Evolutionary conservation across 2,797 vertebrate species (phyloP), one percentile per base, ranked within the genome.

Genomic region (Coregonus sp.): DNA sequence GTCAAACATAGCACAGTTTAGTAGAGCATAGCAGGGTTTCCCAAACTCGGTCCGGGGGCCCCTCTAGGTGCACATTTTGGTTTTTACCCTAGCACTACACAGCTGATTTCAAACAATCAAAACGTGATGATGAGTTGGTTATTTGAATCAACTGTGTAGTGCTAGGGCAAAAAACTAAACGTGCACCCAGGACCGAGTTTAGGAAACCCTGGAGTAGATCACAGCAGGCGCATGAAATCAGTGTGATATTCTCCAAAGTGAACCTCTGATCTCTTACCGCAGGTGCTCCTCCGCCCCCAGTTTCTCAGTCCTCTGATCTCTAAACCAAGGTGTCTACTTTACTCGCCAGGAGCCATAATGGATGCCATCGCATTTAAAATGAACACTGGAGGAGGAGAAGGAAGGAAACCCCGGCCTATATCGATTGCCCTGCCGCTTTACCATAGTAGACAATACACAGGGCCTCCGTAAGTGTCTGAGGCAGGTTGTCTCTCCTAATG

Each of bases 401-500:
- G 74, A 83, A 82, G 47, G 75, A 84, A 82, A 84, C 6, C 81
- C 84, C 3, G 2, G 40, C 40, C 40, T 47, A 47, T 89, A 94
- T 93, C 80, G 90, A 93, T 94, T 81, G 84, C 85, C 87, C 73
- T 83, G 85, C 76, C 84, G 83, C 40, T 47, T 47, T 47, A 47
- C 40, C 40, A 47, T 9, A 47, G 40, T 80, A 89, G 88, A 79
- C 76, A 78, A 70, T 71, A 73, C 40, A 47, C 40, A 47, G 40
- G 40, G 40, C 40, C 40, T 47, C 40, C 40, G 40, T 47, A 89
- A 91, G 86, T 91, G 40, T 47, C 9, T 47, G 40, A 47, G 2
- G 40, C 11, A 40, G 79, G 75, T 88, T 90, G 90, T 85, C 88
- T 72, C 82, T 84, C 80, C 86, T 72, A 85, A 93, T 92, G 90